Conservation (phyloP, 2,888 invertebrate genomes). For the Epiblema foenella region DNA sequence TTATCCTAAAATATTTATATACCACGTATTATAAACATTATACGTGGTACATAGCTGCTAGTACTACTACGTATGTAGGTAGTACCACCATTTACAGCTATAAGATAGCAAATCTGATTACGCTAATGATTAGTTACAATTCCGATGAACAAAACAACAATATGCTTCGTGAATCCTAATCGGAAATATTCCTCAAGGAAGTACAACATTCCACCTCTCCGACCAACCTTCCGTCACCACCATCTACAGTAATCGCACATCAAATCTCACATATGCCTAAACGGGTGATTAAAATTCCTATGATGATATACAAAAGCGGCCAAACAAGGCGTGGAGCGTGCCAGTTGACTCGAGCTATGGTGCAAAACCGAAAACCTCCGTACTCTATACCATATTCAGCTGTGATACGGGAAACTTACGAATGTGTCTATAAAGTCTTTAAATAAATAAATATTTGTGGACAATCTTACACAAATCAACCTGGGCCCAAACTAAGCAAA, state of each 20-base stretch:
- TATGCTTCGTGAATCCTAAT: conserved; percentile 12
- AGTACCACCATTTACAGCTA: conserved; percentile 14
- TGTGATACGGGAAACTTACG: background rate
- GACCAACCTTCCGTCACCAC: background rate
- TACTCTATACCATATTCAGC: conserved; percentile 1
- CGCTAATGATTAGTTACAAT: conserved; percentile 14
- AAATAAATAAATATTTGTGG: too few species aligned
- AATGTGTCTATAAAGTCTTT: background rate
- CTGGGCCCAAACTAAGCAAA: too few species aligned
- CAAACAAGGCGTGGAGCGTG: conserved; percentile 32
- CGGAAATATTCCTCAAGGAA: background rate
- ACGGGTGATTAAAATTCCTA: conserved; percentile 32
- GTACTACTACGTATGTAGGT: background rate
- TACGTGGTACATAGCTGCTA: conserved; percentile 1
- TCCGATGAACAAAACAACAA: conserved; percentile 16
- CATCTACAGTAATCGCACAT: conserved; percentile 20
- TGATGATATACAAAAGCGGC: conserved; percentile 13
- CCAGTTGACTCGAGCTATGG: conserved; percentile 32
- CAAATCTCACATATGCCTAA: conserved; percentile 30
- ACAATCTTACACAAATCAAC: too few species aligned
- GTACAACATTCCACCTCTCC: background rate
- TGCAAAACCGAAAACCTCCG: conserved; percentile 24
- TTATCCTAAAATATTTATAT: too few species aligned
- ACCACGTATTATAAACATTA: conserved; percentile 15
- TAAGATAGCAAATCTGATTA: conserved; percentile 24